A percentile compares a stretch with the other conserved stretches of the same genome.
These are phyloP conservation scores for Parapristionchus giblindavisi DNA, from an alignment of 2,888 invertebrate species.

Conservation along the genomic window DNA sequence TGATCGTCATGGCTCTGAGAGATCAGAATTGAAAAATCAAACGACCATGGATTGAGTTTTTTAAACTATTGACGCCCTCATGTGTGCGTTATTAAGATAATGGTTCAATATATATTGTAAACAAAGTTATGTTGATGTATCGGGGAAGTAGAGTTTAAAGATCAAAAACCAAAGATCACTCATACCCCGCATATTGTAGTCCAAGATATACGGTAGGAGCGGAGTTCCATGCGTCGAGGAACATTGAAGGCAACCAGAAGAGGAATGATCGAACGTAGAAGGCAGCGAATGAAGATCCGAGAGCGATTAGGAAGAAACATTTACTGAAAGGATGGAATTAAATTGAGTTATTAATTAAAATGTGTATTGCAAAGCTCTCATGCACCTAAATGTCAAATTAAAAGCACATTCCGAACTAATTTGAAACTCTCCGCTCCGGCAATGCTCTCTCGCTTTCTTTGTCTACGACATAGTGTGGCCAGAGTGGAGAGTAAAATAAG, in stretches of 20 bases:
- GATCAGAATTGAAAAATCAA: neutral
- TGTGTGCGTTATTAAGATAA: neutral
- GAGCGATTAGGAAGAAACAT: neutral
- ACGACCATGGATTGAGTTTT: too few species aligned
- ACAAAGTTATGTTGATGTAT: too few species aligned
- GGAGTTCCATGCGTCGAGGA: conserved; percentile 4
- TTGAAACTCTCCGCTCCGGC: too few species aligned
- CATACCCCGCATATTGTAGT: neutral
- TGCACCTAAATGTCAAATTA: too few species aligned
- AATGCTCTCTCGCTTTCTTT: too few species aligned
- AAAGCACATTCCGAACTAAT: too few species aligned
- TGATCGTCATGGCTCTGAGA: neutral
- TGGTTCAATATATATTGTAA: too few species aligned
- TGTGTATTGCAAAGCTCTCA: too few species aligned
- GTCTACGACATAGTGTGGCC: too few species aligned
- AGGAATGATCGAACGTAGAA: conserved; percentile 16
- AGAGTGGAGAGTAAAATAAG: too few species aligned
- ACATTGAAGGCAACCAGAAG: neutral
- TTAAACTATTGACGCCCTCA: neutral
- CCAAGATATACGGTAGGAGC: neutral
- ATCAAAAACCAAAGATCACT: too few species aligned
- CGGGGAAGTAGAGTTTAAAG: too few species aligned
- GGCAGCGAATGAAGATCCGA: conserved; percentile 9
- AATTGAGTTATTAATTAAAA: neutral
- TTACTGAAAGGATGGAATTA: conserved; percentile 1